Evolutionary conservation across 2,797 vertebrate genomes (phyloP).

Genomic region (Babyrousa celebensis): DNA sequence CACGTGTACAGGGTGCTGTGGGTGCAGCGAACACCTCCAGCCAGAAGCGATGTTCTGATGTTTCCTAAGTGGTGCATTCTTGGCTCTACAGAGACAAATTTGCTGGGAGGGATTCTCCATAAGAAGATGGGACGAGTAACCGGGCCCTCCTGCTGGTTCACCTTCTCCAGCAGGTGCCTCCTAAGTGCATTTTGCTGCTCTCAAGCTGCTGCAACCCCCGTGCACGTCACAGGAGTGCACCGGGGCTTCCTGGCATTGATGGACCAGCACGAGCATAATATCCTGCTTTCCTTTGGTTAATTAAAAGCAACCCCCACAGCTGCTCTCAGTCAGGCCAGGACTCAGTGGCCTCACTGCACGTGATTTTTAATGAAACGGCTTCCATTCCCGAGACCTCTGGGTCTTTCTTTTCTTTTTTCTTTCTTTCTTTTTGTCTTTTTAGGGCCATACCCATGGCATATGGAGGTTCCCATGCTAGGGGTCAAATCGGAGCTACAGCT

Average conservation of each 20-base stretch:
- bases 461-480: too few species aligned
- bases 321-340: background rate
- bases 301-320: conserved; percentile 53
- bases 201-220: background rate
- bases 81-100: conserved; percentile 49
- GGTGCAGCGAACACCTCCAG: background rate
- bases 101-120: background rate
- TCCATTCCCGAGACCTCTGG: background rate
- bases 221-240: background rate
- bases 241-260: conserved; percentile 49
- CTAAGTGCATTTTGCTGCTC: conserved; percentile 13
- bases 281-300: conserved; percentile 58
- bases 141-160: conserved; percentile 37
- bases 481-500: too few species aligned
- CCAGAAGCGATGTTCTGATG: background rate
- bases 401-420: background rate
- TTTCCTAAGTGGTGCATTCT: conserved; percentile 38
- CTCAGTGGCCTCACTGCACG: background rate
- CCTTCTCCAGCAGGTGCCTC: conserved; percentile 60
- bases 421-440: too few species aligned
- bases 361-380: conserved; percentile 25
- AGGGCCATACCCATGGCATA: too few species aligned
- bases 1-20: conserved; percentile 55
- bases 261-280: background rate
- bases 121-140: conserved; percentile 24